These are phyloP conservation scores for Dicrostonyx torquatus DNA, from an alignment of 2,797 vertebrate genomes.

Conservation along the genomic window DNA sequence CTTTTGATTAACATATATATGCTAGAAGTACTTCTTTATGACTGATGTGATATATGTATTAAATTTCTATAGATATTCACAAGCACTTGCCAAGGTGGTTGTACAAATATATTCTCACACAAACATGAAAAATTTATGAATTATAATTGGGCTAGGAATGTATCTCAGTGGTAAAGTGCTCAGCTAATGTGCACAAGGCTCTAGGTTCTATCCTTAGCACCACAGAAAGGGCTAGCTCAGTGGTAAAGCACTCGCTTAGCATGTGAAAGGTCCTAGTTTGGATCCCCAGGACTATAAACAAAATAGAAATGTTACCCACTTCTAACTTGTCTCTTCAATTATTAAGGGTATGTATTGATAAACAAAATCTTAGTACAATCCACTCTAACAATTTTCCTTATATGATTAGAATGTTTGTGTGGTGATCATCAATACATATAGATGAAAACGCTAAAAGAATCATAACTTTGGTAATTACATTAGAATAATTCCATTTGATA, in stretches of 20 bases:
- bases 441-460: not conserved
- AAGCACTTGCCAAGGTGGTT: conserved; percentile 31
- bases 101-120: not conserved
- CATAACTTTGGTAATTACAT: not conserved
- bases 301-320: not conserved
- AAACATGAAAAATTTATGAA: not conserved
- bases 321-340: conserved; percentile 4
- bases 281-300: not conserved
- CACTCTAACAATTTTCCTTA: not conserved
- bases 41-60: not conserved
- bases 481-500: not conserved
- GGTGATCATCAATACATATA: not conserved
- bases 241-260: not conserved
- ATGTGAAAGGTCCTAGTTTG: not conserved
- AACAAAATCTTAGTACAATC: conserved; percentile 34
- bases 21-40: conserved; percentile 3
- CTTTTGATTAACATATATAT: not conserved
- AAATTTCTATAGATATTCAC: not conserved
- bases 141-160: not conserved
- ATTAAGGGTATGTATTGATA: conserved; percentile 40
- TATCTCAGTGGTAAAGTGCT: not conserved
- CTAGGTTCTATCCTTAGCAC: not conserved
- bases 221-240: not conserved
- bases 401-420: conserved; percentile 5
- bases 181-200: not conserved